Base-by-base conservation (phyloP, 2,113 vertebrate genomes). In the Lucifuga dentata region DNA sequence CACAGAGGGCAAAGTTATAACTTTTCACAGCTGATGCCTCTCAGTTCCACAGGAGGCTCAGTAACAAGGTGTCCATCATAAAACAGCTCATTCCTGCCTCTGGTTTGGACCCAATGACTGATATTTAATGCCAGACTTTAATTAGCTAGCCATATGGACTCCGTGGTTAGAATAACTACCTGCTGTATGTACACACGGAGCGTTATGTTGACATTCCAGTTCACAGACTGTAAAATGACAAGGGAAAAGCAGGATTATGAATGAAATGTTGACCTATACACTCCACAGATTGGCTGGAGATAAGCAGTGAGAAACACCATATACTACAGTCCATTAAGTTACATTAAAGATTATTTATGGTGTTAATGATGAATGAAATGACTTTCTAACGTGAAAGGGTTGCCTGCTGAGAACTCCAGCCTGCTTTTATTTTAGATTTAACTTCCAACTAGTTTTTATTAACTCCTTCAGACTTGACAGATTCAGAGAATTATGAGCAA, bases 41-140 rank as follows among this genome's bases (percentile, higher is more conserved):
- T 73, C 67, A 66, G 50, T 73, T 63, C 67, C 57, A 74, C 62
- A 83, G 64, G 78, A 83, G 85, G 84, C 79, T 78, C 70, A 79
- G 73, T 53, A 45, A 52, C 33, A 26, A 75, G 67, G 64, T 71
- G 60, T 11, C 50, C 46, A 39, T 67, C 13, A 15, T 41, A 41
- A 41, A n/a, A 29, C 26, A 29, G 26, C 26, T 29, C 26, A 29
- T 29, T n/a, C 19, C 65, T 49, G 61, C 52, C 44, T 63, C 53
- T 55, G 46, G 65, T 77, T 58, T 75, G 67, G 62, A 70, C 71
- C 49, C 45, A 12, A 33, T 48, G 40, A 87, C 26, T 29, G 63
- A 74, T 36, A 58, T 67, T 77, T 51, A 38, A 11, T 74, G 84
- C 65, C 65, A 73, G 64, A 64, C 62, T 64, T 73, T 79, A 79